These are phyloP conservation scores for Gallinago solitaria DNA, from an alignment of 2,797 vertebrate species.

Conservation along the genomic window DNA sequence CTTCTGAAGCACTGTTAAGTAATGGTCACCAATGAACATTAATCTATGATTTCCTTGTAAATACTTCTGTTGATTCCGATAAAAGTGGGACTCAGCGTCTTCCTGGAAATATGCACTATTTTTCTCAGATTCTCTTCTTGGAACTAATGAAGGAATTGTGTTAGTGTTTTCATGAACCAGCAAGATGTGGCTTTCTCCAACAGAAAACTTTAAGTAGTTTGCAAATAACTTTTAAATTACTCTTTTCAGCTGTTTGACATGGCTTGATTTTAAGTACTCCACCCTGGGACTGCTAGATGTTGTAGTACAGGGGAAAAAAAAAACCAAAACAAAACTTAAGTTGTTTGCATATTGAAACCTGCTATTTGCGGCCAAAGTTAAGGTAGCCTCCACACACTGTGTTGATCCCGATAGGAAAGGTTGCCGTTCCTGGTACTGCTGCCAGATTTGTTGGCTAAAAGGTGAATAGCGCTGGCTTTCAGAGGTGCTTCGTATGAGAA, in stretches of 20 bases:
- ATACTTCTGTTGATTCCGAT: background rate
- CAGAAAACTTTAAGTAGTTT: background rate
- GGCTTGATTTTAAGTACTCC: background rate
- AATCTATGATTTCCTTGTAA: background rate
- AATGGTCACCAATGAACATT: background rate
- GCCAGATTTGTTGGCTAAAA: background rate
- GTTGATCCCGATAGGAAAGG: fast-evolving
- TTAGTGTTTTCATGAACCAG: background rate
- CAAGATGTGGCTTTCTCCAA: background rate
- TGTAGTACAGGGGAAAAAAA: background rate
- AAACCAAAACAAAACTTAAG: background rate
- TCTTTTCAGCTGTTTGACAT: background rate
- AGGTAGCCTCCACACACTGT: background rate
- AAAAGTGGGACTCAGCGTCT: background rate
- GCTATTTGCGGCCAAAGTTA: background rate
- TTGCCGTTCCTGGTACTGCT: background rate
- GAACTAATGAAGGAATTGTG: background rate
- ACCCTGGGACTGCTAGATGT: background rate
- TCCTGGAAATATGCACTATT: background rate
- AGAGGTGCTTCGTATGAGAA: background rate
- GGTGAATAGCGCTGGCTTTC: background rate
- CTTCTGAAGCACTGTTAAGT: background rate
- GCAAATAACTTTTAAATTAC: background rate
- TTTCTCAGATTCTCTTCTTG: background rate
- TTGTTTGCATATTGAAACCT: background rate